Conservation (phyloP, 2,888 invertebrate genomes). For the Cacoxenus indagator region DNA sequence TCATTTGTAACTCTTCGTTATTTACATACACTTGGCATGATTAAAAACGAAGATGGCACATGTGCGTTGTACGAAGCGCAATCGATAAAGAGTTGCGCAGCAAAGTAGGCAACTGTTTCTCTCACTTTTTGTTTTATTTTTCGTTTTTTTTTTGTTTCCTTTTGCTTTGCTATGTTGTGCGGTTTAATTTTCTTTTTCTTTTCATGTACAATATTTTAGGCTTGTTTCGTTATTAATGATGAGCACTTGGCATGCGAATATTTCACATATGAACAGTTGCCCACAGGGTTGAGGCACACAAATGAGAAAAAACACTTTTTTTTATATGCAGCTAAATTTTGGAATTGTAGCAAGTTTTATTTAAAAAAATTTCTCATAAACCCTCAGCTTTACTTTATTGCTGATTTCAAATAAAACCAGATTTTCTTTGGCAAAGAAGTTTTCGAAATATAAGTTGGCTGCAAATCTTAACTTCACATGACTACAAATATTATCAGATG, state of each 20-base stretch:
- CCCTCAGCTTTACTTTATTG: not conserved
- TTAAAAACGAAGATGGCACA: conserved; percentile 20
- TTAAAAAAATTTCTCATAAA: not conserved
- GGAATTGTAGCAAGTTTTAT: not conserved
- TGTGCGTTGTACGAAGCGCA: not conserved
- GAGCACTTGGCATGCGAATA: not conserved
- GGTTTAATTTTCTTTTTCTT: not conserved
- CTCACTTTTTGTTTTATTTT: not conserved
- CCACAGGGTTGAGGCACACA: not conserved
- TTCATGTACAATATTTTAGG: not conserved
- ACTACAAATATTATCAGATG: no score
- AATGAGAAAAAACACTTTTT: not conserved
- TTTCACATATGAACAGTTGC: not conserved
- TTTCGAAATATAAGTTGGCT: no score
- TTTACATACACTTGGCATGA: conserved; percentile 49
- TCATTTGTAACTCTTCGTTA: conserved; percentile 40
- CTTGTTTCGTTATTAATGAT: not conserved
- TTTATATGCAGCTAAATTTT: no score
- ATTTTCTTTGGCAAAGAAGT: no score
- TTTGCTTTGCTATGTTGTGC: no score
- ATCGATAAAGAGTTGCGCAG: not conserved
- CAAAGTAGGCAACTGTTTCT: not conserved
- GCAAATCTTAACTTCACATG: no score
- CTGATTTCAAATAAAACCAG: no score
- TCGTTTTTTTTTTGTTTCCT: not conserved